Evolutionary conservation across 2,888 invertebrate genomes (phyloP).

Genomic region (Pristionchus entomophagus): DNA sequence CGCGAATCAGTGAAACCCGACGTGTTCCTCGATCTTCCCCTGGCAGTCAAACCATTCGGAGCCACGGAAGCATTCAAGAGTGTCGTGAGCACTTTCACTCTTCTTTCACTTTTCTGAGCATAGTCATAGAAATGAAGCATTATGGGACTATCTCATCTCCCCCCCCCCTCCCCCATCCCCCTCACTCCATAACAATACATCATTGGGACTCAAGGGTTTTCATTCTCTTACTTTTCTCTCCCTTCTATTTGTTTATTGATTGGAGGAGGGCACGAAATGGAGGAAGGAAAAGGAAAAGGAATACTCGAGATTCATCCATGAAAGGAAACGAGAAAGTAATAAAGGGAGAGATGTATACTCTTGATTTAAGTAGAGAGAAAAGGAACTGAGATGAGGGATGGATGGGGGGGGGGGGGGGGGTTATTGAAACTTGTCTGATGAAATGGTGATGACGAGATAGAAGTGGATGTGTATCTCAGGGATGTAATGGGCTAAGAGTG

Average conservation of each 20-base stretch:
- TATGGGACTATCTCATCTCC: constrained; percentile 19
- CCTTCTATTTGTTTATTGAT: constrained; percentile 11
- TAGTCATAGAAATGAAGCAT: neutral
- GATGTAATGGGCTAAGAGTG: neutral
- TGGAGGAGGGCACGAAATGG: constrained; percentile 2
- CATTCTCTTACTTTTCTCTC: neutral
- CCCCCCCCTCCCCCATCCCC: neutral
- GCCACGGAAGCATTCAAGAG: constrained; percentile 85
- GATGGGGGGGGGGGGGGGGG: no score
- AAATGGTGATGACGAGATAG: neutral
- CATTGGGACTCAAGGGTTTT: constrained; percentile 33
- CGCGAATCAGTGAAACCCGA: constrained; percentile 88
- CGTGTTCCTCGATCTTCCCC: constrained; percentile 88
- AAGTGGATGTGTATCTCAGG: neutral
- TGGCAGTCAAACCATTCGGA: constrained; percentile 89
- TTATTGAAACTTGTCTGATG: neutral
- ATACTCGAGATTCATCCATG: neutral
- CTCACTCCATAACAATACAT: constrained; percentile 34
- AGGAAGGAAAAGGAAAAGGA: neutral
- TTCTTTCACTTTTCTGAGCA: neutral
- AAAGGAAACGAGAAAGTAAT: neutral
- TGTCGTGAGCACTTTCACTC: constrained; percentile 80
- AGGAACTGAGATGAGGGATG: neutral
- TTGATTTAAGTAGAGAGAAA: constrained; percentile 16
- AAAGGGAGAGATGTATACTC: constrained; percentile 12